Percentiles rank a stretch among this genome's conserved stretches.
Evolutionary conservation across 2,797 vertebrate species (phyloP).

Genomic region (Gallinago nigripennis): DNA sequence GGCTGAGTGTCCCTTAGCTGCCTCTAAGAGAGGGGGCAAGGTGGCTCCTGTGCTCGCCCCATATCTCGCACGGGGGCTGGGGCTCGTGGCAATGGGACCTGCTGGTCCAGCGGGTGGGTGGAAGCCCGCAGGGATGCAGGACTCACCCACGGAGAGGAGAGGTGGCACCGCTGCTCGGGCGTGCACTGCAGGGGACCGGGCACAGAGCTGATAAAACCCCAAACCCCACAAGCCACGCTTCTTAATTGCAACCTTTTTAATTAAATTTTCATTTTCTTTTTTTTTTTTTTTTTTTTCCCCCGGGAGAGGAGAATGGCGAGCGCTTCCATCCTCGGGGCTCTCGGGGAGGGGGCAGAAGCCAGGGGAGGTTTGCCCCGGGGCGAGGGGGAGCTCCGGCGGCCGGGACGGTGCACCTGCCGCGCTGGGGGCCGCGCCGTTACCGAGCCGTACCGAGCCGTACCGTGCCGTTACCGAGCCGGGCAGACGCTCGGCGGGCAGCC

Average conservation of each 20-base stretch:
- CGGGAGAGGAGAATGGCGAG: background rate
- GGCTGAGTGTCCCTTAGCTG: background rate
- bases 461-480: background rate
- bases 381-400: background rate
- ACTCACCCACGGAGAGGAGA: background rate
- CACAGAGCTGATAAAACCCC: background rate
- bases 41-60: no score
- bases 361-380: no score
- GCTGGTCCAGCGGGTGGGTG: fast-evolving
- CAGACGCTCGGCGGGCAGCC: background rate
- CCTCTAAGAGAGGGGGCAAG: background rate
- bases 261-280: no score
- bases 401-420: background rate
- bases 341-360: background rate
- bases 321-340: background rate
- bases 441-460: background rate
- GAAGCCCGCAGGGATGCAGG: background rate
- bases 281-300: background rate
- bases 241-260: background rate
- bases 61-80: fast-evolving
- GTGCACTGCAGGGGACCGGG: fast-evolving
- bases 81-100: background rate
- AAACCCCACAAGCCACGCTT: background rate
- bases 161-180: background rate
- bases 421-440: background rate